Conservation (phyloP, 2,888 invertebrate species). For the Spilarctia lutea region DNA sequence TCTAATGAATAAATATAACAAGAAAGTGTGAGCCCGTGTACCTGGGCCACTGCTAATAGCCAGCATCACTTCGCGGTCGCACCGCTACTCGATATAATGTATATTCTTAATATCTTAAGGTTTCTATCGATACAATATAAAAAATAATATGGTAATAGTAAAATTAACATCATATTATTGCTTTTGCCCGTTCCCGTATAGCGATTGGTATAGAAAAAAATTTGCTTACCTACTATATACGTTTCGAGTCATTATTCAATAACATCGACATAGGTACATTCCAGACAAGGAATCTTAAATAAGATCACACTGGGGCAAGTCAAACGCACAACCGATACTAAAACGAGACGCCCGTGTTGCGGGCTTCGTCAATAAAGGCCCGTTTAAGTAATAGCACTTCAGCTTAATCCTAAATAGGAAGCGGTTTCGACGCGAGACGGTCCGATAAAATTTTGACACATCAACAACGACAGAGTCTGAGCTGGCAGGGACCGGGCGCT, state of each 20-base stretch:
- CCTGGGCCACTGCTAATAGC: conserved; percentile 77
- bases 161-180: conserved; percentile 87
- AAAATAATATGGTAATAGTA: conserved; percentile 87
- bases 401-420: conserved; percentile 84
- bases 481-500: conserved; percentile 63
- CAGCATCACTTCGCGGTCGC: conserved; percentile 84
- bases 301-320: conserved; percentile 84
- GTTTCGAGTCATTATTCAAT: conserved; percentile 76
- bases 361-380: conserved; percentile 70
- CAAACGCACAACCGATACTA: conserved; percentile 85
- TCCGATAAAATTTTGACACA: conserved; percentile 70
- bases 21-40: conserved; percentile 74
- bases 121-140: conserved; percentile 84
- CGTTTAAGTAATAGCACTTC: conserved; percentile 85
- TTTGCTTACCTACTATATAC: conserved; percentile 83
- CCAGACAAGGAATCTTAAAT: conserved; percentile 72
- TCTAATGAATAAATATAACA: conserved; percentile 86
- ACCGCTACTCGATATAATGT: conserved; percentile 80
- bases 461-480: conserved; percentile 60
- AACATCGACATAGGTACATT: conserved; percentile 77
- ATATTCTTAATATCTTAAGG: conserved; percentile 82
- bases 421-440: conserved; percentile 73
- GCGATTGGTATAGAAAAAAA: conserved; percentile 86
- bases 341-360: conserved; percentile 74
- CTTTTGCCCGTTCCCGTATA: conserved; percentile 87